These are phyloP conservation scores for Canis aureus DNA, from an alignment of 2,113 vertebrate species.

Conservation along the genomic window DNA sequence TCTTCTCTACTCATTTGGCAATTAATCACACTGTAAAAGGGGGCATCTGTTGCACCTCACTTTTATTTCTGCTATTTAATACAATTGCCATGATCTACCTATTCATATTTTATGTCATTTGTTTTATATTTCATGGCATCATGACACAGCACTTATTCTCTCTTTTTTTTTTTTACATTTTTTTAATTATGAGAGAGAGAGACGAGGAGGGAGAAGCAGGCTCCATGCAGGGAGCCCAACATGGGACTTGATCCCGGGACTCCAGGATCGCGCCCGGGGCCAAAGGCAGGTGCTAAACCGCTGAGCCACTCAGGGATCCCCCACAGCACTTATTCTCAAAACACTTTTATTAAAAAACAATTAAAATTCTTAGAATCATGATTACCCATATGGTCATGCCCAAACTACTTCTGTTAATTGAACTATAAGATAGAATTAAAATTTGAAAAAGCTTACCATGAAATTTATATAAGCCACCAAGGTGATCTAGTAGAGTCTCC, in stretches of 20 bases:
- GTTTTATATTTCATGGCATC: background rate
- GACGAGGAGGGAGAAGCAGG: too few relatives aligned
- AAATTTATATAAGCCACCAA: constrained; percentile 99
- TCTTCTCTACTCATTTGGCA: background rate
- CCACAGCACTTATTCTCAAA: background rate
- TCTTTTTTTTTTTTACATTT: too few relatives aligned
- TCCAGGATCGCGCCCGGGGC: too few relatives aligned
- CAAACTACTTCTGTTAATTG: background rate
- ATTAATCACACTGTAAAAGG: background rate
- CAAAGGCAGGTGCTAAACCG: too few relatives aligned
- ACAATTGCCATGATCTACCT: background rate
- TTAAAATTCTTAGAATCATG: background rate
- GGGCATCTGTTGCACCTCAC: background rate
- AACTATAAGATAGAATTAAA: constrained; percentile 10
- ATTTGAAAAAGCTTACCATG: constrained; percentile 91
- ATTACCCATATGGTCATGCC: background rate
- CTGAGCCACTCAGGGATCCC: too few relatives aligned
- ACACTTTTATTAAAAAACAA: background rate
- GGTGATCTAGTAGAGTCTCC: constrained; percentile 97
- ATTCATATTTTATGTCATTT: background rate
- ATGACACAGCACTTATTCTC: background rate
- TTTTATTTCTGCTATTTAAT: background rate
- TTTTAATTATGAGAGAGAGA: too few relatives aligned
- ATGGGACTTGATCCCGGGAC: too few relatives aligned
- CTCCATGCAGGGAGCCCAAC: too few relatives aligned